phyloP scores from a whole-genome alignment of 2,888 invertebrate species.

The Bellardia pandia region DNA sequence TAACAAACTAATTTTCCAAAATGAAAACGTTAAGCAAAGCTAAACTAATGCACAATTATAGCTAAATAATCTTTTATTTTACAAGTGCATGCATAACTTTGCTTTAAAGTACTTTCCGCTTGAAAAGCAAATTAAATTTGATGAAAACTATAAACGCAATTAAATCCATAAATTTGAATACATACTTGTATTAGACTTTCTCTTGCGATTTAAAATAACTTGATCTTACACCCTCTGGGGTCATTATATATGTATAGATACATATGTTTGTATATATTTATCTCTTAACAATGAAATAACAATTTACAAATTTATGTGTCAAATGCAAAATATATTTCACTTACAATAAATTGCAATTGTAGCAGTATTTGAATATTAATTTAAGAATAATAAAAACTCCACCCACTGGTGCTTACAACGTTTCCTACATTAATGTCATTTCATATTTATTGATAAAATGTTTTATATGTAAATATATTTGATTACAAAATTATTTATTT shows the following conservation, averaged over 20 bases:
- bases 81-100: background rate
- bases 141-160: constrained; percentile 32
- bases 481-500: constrained; percentile 5
- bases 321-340: constrained; percentile 62
- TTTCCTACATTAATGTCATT: constrained; percentile 40
- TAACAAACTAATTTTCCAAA: constrained; percentile 4
- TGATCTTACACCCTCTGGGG: background rate
- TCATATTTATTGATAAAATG: constrained; percentile 46
- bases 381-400: background rate
- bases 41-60: background rate
- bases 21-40: constrained; percentile 13
- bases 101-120: constrained; percentile 1
- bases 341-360: constrained; percentile 60
- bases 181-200: background rate
- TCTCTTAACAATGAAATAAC: constrained; percentile 20
- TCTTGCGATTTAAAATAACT: background rate
- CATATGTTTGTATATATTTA: background rate
- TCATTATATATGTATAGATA: background rate
- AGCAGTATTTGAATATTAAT: constrained; percentile 67
- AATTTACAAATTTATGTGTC: constrained; percentile 46
- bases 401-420: background rate
- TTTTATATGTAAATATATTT: constrained; percentile 3
- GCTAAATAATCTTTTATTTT: constrained; percentile 2
- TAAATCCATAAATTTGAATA: constrained; percentile 47
- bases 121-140: background rate